These are phyloP conservation scores for Entomobrya proxima DNA, from an alignment of 2,888 invertebrate species.

Conservation along the genomic window DNA sequence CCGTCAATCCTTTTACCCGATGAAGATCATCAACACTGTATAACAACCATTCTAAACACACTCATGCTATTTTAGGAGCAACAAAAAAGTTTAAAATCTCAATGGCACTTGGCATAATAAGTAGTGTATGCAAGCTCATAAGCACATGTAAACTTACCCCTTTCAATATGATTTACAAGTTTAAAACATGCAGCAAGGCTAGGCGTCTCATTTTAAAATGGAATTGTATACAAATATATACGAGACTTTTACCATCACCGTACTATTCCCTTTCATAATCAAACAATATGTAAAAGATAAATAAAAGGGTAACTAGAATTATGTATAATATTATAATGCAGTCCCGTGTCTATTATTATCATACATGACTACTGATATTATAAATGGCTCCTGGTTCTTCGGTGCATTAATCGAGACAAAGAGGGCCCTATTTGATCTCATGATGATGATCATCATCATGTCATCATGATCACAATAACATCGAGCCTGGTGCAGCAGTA, in stretches of 20 bases:
- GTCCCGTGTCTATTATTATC: constrained; percentile 36
- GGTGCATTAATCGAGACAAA: constrained; percentile 41
- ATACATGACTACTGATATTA: not conserved
- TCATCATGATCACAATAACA: constrained; percentile 27
- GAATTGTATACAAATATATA: constrained; percentile 44
- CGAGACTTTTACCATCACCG: not conserved
- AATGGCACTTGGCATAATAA: constrained; percentile 50
- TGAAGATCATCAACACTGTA: not conserved
- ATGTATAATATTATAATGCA: constrained; percentile 24
- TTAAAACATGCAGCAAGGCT: not conserved
- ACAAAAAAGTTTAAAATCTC: constrained; percentile 52
- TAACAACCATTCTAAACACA: not conserved
- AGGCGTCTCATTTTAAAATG: constrained; percentile 15
- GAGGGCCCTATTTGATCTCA: constrained; percentile 31
- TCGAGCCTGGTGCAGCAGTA: constrained; percentile 28
- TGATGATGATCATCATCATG: constrained; percentile 9
- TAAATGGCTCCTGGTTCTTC: constrained; percentile 17
- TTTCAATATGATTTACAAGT: constrained; percentile 37
- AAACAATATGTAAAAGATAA: constrained; percentile 4
- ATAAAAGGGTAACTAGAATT: constrained; percentile 30
- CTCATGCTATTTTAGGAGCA: not conserved
- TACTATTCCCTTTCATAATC: not conserved
- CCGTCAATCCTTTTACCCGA: not conserved
- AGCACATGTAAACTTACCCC: not conserved
- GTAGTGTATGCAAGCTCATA: not conserved